Base-by-base conservation (phyloP, 2,797 vertebrate species). In the Mus spretus region DNA sequence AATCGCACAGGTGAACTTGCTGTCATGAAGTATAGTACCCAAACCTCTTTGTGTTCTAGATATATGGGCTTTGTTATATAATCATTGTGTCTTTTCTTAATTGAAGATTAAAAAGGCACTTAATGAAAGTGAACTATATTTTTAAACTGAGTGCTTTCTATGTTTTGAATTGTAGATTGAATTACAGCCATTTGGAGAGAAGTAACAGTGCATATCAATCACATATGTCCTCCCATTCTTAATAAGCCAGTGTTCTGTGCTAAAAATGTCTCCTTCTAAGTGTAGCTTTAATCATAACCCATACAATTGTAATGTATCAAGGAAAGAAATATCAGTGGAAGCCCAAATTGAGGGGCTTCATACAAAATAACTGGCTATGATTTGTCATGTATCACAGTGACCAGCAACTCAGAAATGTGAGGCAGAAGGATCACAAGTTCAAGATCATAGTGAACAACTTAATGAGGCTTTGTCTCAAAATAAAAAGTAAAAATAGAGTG, bases 1-100 rank as follows among this genome's bases (percentile, higher is more conserved):
- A 99, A 99, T 98, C 98, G 99, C 85, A 99, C 99, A 89, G 99
- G 99, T 98, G 98, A 20, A 82, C 67, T 63, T 84, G 11, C 63
- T 87, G 4, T 90, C 13, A 6, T 83, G 44, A 2, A 26, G 28
- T 91, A 0, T 78, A 89, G 55, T 13, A 55, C 50, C 34, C 67
- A 96, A 37, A 88, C 6, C 24, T 95, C 61, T 91, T 88, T 61
- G n/a, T 13, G 70, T 94, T 90, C 67, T 57, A 57, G 15, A 37
- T 85, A 2, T 70, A 19, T 96, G 87, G 6, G 55, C n/a, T 84
- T 92, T 22, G 55, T 93, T 90, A 44, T 55, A 19, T 95, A 63
- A 19, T 78, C 83, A 72, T 86, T 77, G 1, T 90, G 8, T 78
- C 95, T 86, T 94, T 59, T 96, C 65, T 94, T 96, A 47, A 67